Percentiles rank a stretch among this genome's conserved stretches.
These are phyloP conservation scores for Emydocephalus ijimae DNA, from an alignment of 2,113 vertebrate genomes.

Conservation along the genomic window DNA sequence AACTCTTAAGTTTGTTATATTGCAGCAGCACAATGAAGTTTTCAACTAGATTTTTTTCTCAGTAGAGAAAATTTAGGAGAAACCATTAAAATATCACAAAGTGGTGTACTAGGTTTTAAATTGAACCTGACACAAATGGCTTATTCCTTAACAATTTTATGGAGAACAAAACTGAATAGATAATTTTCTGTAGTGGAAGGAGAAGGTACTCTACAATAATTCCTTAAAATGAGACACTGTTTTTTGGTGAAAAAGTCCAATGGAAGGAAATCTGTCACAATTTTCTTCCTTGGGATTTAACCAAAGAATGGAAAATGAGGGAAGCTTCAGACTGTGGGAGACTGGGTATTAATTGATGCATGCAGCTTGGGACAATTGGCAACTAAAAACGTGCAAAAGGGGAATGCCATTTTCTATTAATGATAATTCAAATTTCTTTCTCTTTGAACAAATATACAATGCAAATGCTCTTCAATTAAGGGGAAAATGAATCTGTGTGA, in stretches of 20 bases:
- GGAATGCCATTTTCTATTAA: not conserved
- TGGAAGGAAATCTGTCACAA: not conserved
- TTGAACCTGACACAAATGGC: not conserved
- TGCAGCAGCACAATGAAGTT: not conserved
- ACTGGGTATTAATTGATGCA: not conserved
- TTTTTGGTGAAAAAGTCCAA: not conserved
- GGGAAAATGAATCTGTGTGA: not conserved
- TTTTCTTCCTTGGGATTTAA: not conserved
- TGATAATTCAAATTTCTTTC: not conserved
- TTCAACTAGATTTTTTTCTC: not conserved
- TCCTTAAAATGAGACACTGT: not conserved
- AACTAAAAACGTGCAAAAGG: not conserved
- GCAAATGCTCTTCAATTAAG: not conserved
- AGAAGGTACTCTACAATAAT: not conserved
- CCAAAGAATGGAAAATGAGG: not conserved
- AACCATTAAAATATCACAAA: not conserved
- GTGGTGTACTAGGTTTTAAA: not conserved
- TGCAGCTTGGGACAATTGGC: not conserved
- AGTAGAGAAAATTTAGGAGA: not conserved
- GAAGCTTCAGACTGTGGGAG: not conserved
- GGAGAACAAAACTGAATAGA: not conserved
- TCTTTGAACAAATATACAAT: not conserved
- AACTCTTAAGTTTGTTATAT: not conserved
- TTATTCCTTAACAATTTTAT: not conserved
- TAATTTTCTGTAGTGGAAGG: not conserved